Percentiles rank a stretch among this genome's conserved stretches.
These are phyloP conservation scores for Azemiops feae DNA, from an alignment of 2,113 vertebrate species.

Conservation along the genomic window DNA sequence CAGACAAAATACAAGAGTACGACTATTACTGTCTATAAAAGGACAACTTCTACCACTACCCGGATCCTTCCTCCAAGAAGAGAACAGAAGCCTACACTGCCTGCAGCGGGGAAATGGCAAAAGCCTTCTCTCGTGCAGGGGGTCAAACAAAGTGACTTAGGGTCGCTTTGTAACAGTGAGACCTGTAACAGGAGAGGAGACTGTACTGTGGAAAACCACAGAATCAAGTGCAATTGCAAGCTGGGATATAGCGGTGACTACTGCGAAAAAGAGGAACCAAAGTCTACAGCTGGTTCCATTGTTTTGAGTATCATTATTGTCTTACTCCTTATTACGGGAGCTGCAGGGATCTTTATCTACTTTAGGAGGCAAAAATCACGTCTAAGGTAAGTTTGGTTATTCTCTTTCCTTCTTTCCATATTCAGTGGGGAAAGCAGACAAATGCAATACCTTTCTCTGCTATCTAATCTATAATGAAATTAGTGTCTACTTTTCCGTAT, in stretches of 20 bases:
- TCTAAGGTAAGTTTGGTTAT: constrained; percentile 50
- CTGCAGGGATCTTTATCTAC: constrained; percentile 62
- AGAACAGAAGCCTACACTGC: not conserved
- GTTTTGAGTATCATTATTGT: constrained; percentile 63
- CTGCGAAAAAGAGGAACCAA: constrained; percentile 72
- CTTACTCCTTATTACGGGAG: constrained; percentile 61
- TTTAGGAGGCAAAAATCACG: constrained; percentile 57
- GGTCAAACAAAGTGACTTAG: constrained; percentile 49
- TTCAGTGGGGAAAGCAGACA: not conserved
- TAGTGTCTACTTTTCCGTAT: not conserved
- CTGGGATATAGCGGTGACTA: constrained; percentile 74
- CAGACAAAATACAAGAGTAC: constrained; percentile 11
- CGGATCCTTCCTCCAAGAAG: fast-evolving
- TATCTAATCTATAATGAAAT: not conserved
- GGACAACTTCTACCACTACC: not conserved
- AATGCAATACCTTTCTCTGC: not conserved
- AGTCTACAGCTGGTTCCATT: constrained; percentile 49
- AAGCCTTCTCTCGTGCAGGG: constrained; percentile 22
- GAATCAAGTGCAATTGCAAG: constrained; percentile 71
- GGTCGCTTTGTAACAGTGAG: constrained; percentile 63
- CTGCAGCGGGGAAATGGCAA: not conserved
- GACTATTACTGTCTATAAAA: not conserved
- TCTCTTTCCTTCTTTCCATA: too few species aligned
- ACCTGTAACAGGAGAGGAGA: constrained; percentile 73
- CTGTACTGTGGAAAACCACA: constrained; percentile 66